Evolutionary conservation across 2,888 invertebrate species (phyloP).

Genomic region (Lydus trimaculatus): DNA sequence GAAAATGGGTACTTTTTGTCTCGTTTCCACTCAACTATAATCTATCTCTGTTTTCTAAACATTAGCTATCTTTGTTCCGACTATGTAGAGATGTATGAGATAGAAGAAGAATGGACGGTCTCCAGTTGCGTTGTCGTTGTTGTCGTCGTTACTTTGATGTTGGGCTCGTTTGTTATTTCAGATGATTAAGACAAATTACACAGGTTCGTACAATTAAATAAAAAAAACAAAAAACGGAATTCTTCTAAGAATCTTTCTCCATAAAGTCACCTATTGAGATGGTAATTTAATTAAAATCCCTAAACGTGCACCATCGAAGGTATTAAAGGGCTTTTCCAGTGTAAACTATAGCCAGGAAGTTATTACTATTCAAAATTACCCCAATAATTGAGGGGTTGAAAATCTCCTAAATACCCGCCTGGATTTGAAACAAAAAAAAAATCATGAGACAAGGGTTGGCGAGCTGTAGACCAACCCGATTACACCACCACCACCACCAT

Average conservation of each 20-base stretch:
- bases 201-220: not conserved
- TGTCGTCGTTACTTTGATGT: constrained; percentile 5
- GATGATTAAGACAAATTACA: constrained; percentile 6
- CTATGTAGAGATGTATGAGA: not conserved
- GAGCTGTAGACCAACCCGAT: not conserved
- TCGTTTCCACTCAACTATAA: not conserved
- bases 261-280: not conserved
- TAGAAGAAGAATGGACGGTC: not conserved
- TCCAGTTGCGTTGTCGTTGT: not conserved
- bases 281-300: not conserved
- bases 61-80: not conserved
- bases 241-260: not conserved
- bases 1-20: constrained; percentile 7
- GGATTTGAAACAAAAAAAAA: not conserved
- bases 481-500: constrained; percentile 19
- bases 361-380: not conserved
- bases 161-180: constrained; percentile 1
- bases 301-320: not conserved
- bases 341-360: not conserved
- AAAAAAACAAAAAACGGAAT: not conserved
- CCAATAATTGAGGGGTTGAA: not conserved
- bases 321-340: not conserved
- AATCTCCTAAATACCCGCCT: not conserved
- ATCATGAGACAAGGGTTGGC: not conserved
- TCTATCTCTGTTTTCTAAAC: not conserved